Base-by-base conservation (phyloP, 2,797 vertebrate species). In the Sebastes taczanowskii region DNA sequence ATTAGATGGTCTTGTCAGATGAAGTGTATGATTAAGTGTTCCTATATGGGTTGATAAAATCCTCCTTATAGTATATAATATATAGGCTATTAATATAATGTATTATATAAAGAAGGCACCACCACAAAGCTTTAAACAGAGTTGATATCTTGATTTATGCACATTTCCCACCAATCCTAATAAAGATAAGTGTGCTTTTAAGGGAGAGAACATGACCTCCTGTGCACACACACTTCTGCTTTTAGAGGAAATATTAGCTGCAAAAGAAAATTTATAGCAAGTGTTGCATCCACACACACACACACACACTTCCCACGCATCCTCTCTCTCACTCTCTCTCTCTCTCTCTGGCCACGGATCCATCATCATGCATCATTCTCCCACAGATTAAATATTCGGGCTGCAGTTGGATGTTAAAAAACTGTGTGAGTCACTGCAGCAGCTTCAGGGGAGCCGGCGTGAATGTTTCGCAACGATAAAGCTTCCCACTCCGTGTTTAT, bases 241-340 rank as follows among this genome's bases (percentile, higher is more conserved):
- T 70, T 63, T 2, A 73, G 25, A 38, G 35, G 29, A 62, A 61
- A 71, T 35, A 11, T 73, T 35, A 77, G 32, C 65, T 52, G 61
- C 38, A 30, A 16, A 67, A 62, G 16, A 62, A 59, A 20, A 72
- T n/a, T 29, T 62, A 29, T 13, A 68, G 27, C 52, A 73, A 69
- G 46, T 60, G 69, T 73, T 68, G 68, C 72, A 52, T 74, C 30
- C 71, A n/a, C 34, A n/a, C 34, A 69, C 64, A 79, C 75, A 79
- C 75, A 23, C 23, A 85, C 79, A 78, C 81, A 52, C 84, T 52
- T 88, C 90, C 90, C 83, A 91, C 90, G 83, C 90, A 84, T 63
- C 80, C 76, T 65, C 74, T 74, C 60, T 38, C 32, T 65, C 61
- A 61, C 30, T 38, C 11, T 5, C 75, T 77, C 71, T 77, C 71